Evolutionary conservation across 2,797 vertebrate species (phyloP), one percentile per base, ranked within the genome.

Genomic region (Spatula clypeata): DNA sequence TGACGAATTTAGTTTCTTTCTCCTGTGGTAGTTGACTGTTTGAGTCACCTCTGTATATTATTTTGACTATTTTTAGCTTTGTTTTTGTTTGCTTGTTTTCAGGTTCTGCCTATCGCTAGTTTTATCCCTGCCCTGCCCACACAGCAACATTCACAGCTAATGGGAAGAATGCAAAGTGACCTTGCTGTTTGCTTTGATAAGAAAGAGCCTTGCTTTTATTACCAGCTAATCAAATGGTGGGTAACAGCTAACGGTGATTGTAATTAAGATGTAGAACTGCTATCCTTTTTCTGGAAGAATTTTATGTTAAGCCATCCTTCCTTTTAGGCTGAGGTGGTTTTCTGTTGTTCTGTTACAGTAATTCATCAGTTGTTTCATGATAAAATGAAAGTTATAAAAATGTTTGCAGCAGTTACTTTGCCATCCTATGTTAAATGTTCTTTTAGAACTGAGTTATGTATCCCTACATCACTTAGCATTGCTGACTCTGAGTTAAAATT

Each of bases 171-270:
- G 79, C 34, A 45, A 53, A 82, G 64, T 73, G 83, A 57, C 27
- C 26, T 21, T 67, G 32, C 55, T 85, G 55, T 72, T 70, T 90
- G 51, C 32, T 85, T 93, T 94, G 51, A 17, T 83, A 90, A 88
- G 71, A 21, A 44, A 44, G 75, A 61, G 26, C 26, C 23, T 79
- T 42, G 49, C 23, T 67, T 86, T 90, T 96, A 55, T 86, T 88
- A 49, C 24, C 60, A 84, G 5, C 44, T 65, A 86, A 79, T 84
- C 66, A 76, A 84, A 64, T 60, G 32, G 36, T 76, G 49, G 49
- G 42, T 58, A 69, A 58, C n/a, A 88, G 34, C 26, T 84, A 90
- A 71, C 49, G 58, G 44, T 65, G 26, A 79, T 86, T 45, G 42
- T 62, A 88, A 64, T 55, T 75, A 67, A 82, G 27, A 26, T 26